phyloP scores from a whole-genome alignment of 2,113 vertebrate species.

The Lynx canadensis region DNA sequence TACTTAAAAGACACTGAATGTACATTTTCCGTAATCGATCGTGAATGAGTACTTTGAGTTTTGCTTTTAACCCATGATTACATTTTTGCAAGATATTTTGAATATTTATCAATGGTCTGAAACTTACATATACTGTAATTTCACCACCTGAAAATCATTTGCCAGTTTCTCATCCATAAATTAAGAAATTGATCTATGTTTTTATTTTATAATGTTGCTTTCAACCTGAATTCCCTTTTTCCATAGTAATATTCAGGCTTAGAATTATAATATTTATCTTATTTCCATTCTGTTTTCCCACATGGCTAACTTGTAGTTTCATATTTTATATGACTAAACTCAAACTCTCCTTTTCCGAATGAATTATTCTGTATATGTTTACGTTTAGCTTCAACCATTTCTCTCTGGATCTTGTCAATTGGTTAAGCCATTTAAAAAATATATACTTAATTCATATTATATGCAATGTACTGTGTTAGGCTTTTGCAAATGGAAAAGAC shows the following conservation, averaged over 20 bases:
- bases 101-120: neutral
- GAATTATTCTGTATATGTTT: neutral
- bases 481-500: neutral
- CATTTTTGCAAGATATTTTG: neutral
- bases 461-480: neutral
- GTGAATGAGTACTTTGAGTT: neutral
- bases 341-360: neutral
- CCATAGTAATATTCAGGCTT: neutral
- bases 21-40: neutral
- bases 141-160: neutral
- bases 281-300: neutral
- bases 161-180: neutral
- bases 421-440: neutral
- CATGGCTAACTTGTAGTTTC: rapidly evolving
- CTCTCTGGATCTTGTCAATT: neutral
- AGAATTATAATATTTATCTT: neutral
- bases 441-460: neutral
- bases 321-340: neutral
- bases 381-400: neutral
- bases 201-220: neutral
- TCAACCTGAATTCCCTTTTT: neutral
- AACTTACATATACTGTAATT: neutral
- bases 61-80: neutral
- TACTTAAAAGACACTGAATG: neutral
- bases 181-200: neutral